Base-by-base conservation (phyloP, 2,797 vertebrate species). In the Danio kyathit region DNA sequence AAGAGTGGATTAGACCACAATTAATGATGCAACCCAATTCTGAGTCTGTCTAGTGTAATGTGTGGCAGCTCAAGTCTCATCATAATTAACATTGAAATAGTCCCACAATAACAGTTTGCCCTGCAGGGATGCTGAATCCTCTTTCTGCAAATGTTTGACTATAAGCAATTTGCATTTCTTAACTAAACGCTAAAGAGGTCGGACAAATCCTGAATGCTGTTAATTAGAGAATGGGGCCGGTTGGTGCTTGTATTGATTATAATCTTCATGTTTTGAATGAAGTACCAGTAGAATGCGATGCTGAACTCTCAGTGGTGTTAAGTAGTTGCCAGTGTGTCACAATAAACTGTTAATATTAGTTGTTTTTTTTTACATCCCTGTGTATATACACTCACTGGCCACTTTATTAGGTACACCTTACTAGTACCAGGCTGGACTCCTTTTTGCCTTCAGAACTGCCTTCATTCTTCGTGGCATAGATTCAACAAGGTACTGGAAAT, bases 111-210 rank as follows among this genome's bases (percentile, higher is more conserved):
- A 63, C 60, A 16, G 60, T 61, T 63, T 41, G 16, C 14, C 14
- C 60, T 41, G 8, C 60, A 41, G 60, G 40, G 60, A 14, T 8
- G 8, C 38, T 14, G 7, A n/a, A 63, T 41, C 8, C 13, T 63
- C 38, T n/a, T 10, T 41, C 60, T 0, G 5, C 38, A 40, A 41
- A 41, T n/a, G 3, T 7, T 40, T 61, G 14, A 41, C 9, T 14
- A 63, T 16, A 14, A 41, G 60, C 38, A 10, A 41, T 63, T 41
- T 10, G 60, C 38, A 63, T 41, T 40, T 38, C 60, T 63, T 41
- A n/a, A 63, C 7, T 63, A 63, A 63, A 41, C n/a, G 60, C 60
- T 63, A 41, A 63, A 63, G 60, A 41, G 38, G 7, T 13, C 60
- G n/a, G 14, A 40, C 7, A 16, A 63, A 41, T 63, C 60, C 7